Evolutionary conservation across 1,140 invertebrate genomes (phyloP), one percentile per base, ranked within the genome.

Genomic region (Eupeodes corollae): DNA sequence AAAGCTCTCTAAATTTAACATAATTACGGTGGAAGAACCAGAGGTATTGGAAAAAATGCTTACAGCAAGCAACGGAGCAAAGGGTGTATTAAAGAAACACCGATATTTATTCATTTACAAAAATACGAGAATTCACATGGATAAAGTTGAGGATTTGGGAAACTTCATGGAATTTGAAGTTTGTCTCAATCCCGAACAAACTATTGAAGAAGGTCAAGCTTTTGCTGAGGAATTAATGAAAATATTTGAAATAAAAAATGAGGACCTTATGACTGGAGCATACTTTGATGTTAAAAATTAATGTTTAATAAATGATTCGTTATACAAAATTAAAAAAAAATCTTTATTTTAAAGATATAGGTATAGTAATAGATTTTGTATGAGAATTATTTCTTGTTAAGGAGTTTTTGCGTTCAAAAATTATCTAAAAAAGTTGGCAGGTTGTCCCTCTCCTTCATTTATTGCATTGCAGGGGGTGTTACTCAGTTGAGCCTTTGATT

Each of bases 91-190:
- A 5, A 77, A 76, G 49, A 93, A 94, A 70, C 70, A 57, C 0
- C 73, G 93, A 33, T 70, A 76, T 45, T 69, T 96, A 5, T 92
- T 80, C 52, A 71, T 92, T 57, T 72, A 86, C 34, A 86, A 79
- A 1, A 86, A 92, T 59, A 94, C 91, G 9, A 76, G 91, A 52
- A 76, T 97, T 32, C 92, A 96, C 65, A 71, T 94, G 51, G 93
- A 97, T 68, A 62, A 78, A 56, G 92, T 96, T 0, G 69, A 83
- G 55, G 75, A 73, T 42, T 73, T 96, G 13, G 92, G 92, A 6
- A 62, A 83, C 63, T 96, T 87, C 61, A 81, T 94, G 73, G 91
- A 96, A 72, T 71, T 96, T 34, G 92, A 96, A 74, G 90, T 93
- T 14, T 75, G 80, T 14, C 68, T 91, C 40, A 63, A 63, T 6